These are phyloP conservation scores for Aporophyla nigra DNA, from an alignment of 2,888 invertebrate genomes.

Conservation along the genomic window DNA sequence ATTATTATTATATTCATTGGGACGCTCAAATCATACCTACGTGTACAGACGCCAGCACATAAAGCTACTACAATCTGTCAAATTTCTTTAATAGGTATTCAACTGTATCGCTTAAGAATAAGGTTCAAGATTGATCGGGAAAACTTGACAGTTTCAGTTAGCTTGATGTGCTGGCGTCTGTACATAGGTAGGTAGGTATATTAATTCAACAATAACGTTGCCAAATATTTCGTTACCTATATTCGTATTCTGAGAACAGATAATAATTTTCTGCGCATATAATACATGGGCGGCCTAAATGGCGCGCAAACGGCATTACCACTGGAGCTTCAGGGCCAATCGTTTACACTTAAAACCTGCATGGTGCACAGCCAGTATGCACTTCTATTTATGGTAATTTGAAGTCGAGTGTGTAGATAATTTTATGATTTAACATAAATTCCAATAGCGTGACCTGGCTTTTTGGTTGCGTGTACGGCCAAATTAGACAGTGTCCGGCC, in stretches of 20 bases:
- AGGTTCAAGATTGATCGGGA: too few species aligned
- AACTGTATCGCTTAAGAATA: too few species aligned
- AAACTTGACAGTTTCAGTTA: too few species aligned
- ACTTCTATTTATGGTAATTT: conserved; percentile 26
- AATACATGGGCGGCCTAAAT: conserved; percentile 32
- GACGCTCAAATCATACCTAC: background rate
- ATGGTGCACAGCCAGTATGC: background rate
- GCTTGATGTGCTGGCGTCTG: too few species aligned
- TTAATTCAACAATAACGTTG: background rate
- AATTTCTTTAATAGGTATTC: too few species aligned
- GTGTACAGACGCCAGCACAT: too few species aligned
- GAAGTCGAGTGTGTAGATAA: background rate
- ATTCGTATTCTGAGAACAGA: conserved; percentile 8
- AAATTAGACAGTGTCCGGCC: too few species aligned
- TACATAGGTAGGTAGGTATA: background rate
- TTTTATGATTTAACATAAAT: background rate
- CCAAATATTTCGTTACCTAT: background rate
- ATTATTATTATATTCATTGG: conserved; percentile 24
- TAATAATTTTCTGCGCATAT: background rate
- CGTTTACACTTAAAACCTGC: conserved; percentile 16
- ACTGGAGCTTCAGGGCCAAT: conserved; percentile 32
- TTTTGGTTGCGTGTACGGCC: too few species aligned
- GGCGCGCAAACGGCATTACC: conserved; percentile 21
- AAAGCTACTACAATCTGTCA: too few species aligned
- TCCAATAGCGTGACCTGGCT: too few species aligned